A percentile compares a stretch with the other conserved stretches of the same genome.
phyloP scores from a whole-genome alignment of 2,113 vertebrate genomes.

The Limnothrissa miodon region DNA sequence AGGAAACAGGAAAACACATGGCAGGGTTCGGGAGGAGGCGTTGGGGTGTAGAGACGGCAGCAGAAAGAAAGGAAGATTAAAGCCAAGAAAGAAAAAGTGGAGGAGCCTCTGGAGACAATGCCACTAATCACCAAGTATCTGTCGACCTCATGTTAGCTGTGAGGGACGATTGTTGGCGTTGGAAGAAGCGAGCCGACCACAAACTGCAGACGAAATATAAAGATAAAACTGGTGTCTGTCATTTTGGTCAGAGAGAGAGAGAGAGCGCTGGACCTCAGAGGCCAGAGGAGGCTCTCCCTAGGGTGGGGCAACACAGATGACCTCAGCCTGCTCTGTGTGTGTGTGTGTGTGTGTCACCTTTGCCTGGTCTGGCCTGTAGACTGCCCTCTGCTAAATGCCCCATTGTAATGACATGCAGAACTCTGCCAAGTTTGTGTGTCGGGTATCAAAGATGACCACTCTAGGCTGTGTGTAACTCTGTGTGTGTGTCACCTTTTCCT shows the following conservation, averaged over 20 bases:
- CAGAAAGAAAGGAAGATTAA: slow-evolving; percentile 20
- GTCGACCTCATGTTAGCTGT: slow-evolving; percentile 42
- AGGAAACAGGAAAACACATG: background rate
- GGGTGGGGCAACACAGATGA: slow-evolving; percentile 67
- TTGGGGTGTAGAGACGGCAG: background rate
- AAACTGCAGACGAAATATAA: slow-evolving; percentile 60
- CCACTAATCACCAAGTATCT: slow-evolving; percentile 49
- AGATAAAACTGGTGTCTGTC: slow-evolving; percentile 70
- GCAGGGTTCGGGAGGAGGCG: background rate
- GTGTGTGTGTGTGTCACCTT: slow-evolving; percentile 55
- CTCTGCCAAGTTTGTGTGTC: background rate
- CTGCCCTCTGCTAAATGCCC: background rate
- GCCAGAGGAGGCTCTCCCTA: slow-evolving; percentile 58
- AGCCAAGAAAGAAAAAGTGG: slow-evolving; percentile 11
- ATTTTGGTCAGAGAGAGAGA: slow-evolving; percentile 73
- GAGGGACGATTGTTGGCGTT: slow-evolving; percentile 50
- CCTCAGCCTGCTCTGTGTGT: slow-evolving; percentile 69
- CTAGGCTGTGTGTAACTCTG: background rate
- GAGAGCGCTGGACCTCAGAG: slow-evolving; percentile 61
- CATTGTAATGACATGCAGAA: background rate
- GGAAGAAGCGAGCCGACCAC: slow-evolving; percentile 38
- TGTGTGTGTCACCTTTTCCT: slow-evolving; percentile 42
- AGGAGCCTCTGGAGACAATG: slow-evolving; percentile 37
- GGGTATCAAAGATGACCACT: background rate
- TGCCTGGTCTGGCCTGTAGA: background rate